Base-by-base conservation (phyloP, 2,797 vertebrate genomes). In the Sebastiscus albofasciatus region DNA sequence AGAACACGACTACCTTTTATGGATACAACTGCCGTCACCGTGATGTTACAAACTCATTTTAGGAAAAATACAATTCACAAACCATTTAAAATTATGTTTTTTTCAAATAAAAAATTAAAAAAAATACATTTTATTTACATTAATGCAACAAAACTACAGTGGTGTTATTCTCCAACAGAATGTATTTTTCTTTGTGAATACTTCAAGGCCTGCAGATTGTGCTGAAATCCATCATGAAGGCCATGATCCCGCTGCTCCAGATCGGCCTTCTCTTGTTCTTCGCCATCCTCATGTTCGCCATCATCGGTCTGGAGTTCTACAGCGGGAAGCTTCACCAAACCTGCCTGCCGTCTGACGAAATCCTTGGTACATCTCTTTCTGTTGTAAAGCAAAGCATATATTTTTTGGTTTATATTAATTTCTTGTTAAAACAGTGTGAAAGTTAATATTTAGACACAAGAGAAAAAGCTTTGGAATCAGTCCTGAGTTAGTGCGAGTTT, bases 141-240 rank as follows among this genome's bases (percentile, higher is more conserved):
- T n/a, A 27, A 42, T 66, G 39, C 39, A 27, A 22, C 59, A n/a
- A 10, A 27, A 46, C 12, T 34, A 12, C 12, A 54, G 55, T 26
- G n/a, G n/a, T 20, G 18, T 67, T 66, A 2, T 42, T 49, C 11
- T 49, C 58, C 2, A 71, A 27, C 5, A 0, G 3, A 5, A 56
- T 36, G 8, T 59, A 2, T 22, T 46, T 61, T 54, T 79, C 22
- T 72, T 52, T 80, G 18, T 80, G n/a, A 56, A 20, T 39, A 9
- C 67, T 60, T 60, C 20, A 75, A 99, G 98, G 98, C 89, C 93
- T 99, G 82, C 98, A 99, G 96, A 99, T 99, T 33, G 98, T 99
- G 66, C 89, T 99, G 90, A 99, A 99, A 95, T 99, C 98, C 92
- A 99, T 99, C 91, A 99, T 99, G 96, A 99, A 99, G 95, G 98